Evolutionary conservation across 2,888 invertebrate species (phyloP).

Genomic region (Myopa testacea): DNA sequence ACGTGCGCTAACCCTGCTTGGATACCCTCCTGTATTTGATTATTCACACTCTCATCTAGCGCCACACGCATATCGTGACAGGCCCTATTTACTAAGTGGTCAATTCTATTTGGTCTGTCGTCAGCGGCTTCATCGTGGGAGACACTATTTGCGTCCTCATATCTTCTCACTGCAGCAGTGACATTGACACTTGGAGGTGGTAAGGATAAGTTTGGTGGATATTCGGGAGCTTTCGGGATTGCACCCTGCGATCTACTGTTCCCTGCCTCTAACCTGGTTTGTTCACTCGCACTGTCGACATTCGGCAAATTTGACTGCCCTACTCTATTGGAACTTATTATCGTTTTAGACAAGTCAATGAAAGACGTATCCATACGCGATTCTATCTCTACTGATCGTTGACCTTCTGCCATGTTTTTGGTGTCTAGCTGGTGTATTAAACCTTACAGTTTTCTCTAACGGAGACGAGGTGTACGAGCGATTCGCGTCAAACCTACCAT

Average conservation of each 20-base stretch:
- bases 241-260: background rate
- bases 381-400: no score
- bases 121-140: background rate
- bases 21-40: background rate
- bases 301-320: no score
- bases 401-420: no score
- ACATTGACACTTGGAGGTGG: background rate
- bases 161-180: background rate
- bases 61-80: background rate
- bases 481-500: no score
- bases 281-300: no score
- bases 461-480: no score
- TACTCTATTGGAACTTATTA: no score
- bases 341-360: background rate
- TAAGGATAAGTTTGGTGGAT: background rate
- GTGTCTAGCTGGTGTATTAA: no score
- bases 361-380: background rate
- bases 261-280: background rate
- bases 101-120: background rate
- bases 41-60: background rate
- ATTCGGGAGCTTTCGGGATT: background rate
- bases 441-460: no score
- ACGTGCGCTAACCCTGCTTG: no score
- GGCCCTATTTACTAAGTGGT: background rate
- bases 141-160: no score